Evolutionary conservation across 2,888 invertebrate species (phyloP), one percentile per base, ranked within the genome.

Genomic region (Epistrophe grossulariae): DNA sequence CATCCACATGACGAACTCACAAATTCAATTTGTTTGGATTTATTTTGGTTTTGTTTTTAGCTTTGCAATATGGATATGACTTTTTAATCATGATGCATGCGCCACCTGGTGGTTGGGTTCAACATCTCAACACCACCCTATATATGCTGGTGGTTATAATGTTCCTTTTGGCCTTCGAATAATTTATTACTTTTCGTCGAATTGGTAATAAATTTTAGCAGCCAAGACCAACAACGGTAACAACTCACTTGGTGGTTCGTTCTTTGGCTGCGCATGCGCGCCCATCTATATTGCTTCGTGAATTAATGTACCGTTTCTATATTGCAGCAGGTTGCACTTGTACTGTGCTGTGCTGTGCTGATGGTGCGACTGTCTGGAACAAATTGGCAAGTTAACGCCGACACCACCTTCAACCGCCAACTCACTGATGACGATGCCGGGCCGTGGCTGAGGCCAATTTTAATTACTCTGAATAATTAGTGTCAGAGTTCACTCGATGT

Each of bases 381-480:
- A 78, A 79, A 85, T 82, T 85, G 85, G 57, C 77, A 77, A 77
- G 59, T 81, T 72, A 84, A 71, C 78, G 68, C 73, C 77, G 31
- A 72, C 77, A 72, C 60, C 45, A 48, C 19, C 68, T 35, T 50
- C 24, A 24, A 24, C 24, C 52, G 15, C 11, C 66, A n/a, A 13
- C 19, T 7, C 48, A 50, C 72, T 73, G 40, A 81, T 7, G 8
- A 1, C 73, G 40, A 81, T 7, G 8, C 2, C 73, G 57, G 48
- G 17, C 31, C 48, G 24, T 0, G 1, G 40, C 43, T 70, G 40
- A 9, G 43, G 85, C 64, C 79, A 45, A 66, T 83, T 87, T 87
- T 87, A 87, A 87, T 87, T 87, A 87, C 87, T 83, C 79, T 79
- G 55, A 87, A 87, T 87, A 87, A 87, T 87, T 79, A 79, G 83